phyloP scores from a whole-genome alignment of 2,888 invertebrate genomes.

The Sipha maydis region DNA sequence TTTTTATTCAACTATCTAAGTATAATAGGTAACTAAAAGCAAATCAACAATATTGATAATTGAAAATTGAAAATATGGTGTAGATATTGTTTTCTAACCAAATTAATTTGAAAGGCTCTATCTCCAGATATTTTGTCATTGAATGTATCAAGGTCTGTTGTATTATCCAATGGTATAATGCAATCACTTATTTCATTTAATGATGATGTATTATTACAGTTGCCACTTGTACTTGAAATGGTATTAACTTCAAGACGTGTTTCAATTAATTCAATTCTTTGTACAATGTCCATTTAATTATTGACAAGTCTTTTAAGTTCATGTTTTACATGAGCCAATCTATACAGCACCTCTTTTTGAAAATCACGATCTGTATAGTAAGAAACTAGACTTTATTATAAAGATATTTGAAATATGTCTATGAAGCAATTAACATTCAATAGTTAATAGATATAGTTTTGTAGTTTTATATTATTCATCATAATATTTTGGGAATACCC shows the following conservation, averaged over 20 bases:
- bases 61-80: not conserved
- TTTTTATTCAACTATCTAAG: not conserved
- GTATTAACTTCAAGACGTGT: not conserved
- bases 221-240: not conserved
- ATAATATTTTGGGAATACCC: not conserved
- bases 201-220: not conserved
- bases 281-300: not conserved
- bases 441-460: not conserved
- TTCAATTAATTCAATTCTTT: not conserved
- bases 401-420: not conserved
- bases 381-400: not conserved
- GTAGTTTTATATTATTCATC: not conserved
- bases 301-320: not conserved
- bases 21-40: too few species aligned
- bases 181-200: slow-evolving; percentile 1
- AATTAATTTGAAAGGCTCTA: slow-evolving; percentile 3
- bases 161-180: not conserved
- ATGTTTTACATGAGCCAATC: slow-evolving; percentile 5
- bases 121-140: slow-evolving; percentile 11
- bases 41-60: not conserved
- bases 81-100: slow-evolving; percentile 5
- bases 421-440: not conserved
- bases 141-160: not conserved
- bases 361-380: not conserved
- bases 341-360: slow-evolving; percentile 1